Conservation (phyloP, 2,888 invertebrate genomes). For the Ornithoptera alexandrae region DNA sequence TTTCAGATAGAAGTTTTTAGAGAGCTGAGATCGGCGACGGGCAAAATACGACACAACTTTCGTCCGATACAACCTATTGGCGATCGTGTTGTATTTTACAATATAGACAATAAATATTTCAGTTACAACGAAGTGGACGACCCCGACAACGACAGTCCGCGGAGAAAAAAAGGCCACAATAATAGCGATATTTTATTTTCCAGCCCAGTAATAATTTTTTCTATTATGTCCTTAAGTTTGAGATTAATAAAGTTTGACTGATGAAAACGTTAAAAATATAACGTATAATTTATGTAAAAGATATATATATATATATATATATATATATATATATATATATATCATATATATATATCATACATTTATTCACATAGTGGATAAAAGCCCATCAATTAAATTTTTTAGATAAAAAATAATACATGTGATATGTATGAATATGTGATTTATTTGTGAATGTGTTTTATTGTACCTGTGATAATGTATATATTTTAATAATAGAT, state of each 20-base stretch:
- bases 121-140: constrained; percentile 69
- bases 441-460: neutral
- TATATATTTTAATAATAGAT: neutral
- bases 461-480: constrained; percentile 23
- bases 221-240: constrained; percentile 18
- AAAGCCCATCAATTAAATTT: neutral
- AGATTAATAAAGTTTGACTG: constrained; percentile 4
- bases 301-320: too few relatives aligned
- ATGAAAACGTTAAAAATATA: neutral
- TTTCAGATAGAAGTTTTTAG: constrained; percentile 87
- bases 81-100: constrained; percentile 83
- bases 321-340: too few relatives aligned
- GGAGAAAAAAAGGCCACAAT: constrained; percentile 46
- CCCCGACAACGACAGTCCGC: constrained; percentile 45
- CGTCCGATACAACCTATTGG: constrained; percentile 90
- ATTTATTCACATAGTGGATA: neutral
- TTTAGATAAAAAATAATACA: neutral
- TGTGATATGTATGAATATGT: neutral
- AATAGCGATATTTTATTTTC: constrained; percentile 27
- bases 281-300: neutral
- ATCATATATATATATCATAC: too few relatives aligned
- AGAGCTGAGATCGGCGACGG: constrained; percentile 82
- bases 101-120: constrained; percentile 72
- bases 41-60: constrained; percentile 88
- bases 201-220: constrained; percentile 21